Evolutionary conservation across 2,797 vertebrate genomes (phyloP).

Genomic region (Chaetodon trifasciatus): DNA sequence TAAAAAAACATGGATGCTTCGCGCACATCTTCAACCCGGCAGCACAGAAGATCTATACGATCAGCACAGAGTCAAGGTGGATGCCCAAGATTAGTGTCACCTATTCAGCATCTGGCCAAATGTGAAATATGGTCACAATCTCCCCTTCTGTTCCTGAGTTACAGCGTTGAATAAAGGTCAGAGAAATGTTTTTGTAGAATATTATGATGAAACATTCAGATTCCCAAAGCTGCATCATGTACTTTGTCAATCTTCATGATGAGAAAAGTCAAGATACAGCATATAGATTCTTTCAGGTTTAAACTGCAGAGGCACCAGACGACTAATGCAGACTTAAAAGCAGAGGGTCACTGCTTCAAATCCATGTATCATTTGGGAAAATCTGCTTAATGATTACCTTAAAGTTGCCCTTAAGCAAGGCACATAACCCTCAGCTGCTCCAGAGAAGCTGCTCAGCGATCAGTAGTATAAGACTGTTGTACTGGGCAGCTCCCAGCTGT

Average conservation of each 20-base stretch:
- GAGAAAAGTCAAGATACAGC: slow-evolving; percentile 7
- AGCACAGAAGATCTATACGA: no score
- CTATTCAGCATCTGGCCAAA: no score
- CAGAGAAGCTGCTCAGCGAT: slow-evolving; percentile 43
- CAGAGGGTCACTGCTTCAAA: slow-evolving; percentile 58
- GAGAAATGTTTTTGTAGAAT: no score
- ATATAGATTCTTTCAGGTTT: slow-evolving; percentile 21
- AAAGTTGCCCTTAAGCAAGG: slow-evolving; percentile 67
- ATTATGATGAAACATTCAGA: not conserved
- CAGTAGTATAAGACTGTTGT: slow-evolving; percentile 42
- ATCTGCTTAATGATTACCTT: slow-evolving; percentile 59
- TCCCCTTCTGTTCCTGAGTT: no score
- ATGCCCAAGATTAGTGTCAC: no score
- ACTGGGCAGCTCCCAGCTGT: slow-evolving; percentile 38
- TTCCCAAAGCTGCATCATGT: not conserved
- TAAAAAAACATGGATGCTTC: no score
- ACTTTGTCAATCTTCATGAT: not conserved
- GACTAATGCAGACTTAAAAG: slow-evolving; percentile 23
- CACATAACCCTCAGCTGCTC: slow-evolving; percentile 43
- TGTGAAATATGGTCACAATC: no score
- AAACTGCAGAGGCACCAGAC: slow-evolving; percentile 2
- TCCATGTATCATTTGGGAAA: slow-evolving; percentile 46
- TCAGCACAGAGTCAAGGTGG: no score
- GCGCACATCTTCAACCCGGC: no score
- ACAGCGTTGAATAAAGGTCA: no score